Base-by-base conservation (phyloP, 2,113 vertebrate genomes). In the Xenopus borealis region DNA sequence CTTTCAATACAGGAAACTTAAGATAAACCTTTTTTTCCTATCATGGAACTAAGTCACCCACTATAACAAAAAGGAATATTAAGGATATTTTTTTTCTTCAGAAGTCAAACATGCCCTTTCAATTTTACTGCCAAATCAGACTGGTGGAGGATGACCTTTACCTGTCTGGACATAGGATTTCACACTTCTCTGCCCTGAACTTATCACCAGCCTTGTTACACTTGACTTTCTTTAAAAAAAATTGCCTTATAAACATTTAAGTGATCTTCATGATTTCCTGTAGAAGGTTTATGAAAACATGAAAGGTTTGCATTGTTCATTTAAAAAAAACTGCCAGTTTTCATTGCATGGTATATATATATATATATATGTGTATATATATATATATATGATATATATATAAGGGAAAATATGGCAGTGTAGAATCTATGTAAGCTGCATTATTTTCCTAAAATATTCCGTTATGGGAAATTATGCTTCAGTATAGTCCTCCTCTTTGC, bases 401-500 rank as follows among this genome's bases (percentile, higher is more conserved):
- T n/a, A 55, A 55, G 52, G 16, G 52, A 53, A 55, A 55, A n/a
- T 16, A n/a, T 8, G 20, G 9, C 8, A 23, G 58, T 27, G 11
- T 61, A 61, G 18, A 23, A 61, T 61, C 20, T 61, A 13, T 61
- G 58, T 61, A 23, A 50, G 23, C 46, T 76, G 66, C 45, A 69
- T 69, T 69, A 59, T 80, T 84, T 78, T 83, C 88, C 87, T 84
- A 84, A 85, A 85, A 92, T 85, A 88, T 76, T 89, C 82, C 86
- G 83, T 94, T 88, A 93, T 95, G 93, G 93, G 93, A 94, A 97
- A 93, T 85, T 85, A 90, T 95, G 94, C 95, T 92, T 97, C 96
- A 95, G 94, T 94, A 88, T 82, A 94, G 92, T 95, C 96, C 92
- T 97, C 95, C 93, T 96, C 92, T 96, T 97, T 97, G 89, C 96